A percentile compares a stretch with the other conserved stretches of the same genome.
Conservation (phyloP, 1,140 invertebrate species). For the Drosophila grimshawi region DNA sequence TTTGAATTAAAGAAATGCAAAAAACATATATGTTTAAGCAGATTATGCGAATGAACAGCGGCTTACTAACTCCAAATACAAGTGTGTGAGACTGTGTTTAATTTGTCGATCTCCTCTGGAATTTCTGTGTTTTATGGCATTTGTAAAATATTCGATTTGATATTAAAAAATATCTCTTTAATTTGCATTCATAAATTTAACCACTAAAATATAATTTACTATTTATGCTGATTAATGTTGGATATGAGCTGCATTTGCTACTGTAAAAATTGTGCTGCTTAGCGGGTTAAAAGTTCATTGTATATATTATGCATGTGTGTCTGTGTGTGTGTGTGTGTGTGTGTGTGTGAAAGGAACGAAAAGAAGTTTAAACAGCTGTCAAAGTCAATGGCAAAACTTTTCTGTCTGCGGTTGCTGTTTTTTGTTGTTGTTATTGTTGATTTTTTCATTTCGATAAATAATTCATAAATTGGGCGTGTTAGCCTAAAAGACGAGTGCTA, state of each 20-base stretch:
- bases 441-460: conserved; percentile 65
- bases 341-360: conserved; percentile 19
- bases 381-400: conserved; percentile 53
- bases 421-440: conserved; percentile 21
- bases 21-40: conserved; percentile 20
- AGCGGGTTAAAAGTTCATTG: neutral
- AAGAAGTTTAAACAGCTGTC: conserved; percentile 61
- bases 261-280: neutral
- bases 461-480: conserved; percentile 63
- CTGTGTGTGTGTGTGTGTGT: conserved; percentile 23
- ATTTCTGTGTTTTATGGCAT: conserved; percentile 13
- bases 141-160: conserved; percentile 20
- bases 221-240: too few species aligned
- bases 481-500: conserved; percentile 5
- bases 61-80: conserved; percentile 31
- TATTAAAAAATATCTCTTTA: neutral
- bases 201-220: too few species aligned
- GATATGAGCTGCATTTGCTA: too few species aligned
- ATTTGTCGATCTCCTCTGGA: conserved; percentile 28
- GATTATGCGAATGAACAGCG: conserved; percentile 43
- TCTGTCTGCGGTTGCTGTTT: conserved; percentile 23
- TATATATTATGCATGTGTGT: neutral
- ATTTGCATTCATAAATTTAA: neutral
- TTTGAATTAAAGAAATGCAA: conserved; percentile 47
- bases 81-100: conserved; percentile 4